Evolutionary conservation across 2,888 invertebrate species (phyloP).

Genomic region (Cerastoderma edule): DNA sequence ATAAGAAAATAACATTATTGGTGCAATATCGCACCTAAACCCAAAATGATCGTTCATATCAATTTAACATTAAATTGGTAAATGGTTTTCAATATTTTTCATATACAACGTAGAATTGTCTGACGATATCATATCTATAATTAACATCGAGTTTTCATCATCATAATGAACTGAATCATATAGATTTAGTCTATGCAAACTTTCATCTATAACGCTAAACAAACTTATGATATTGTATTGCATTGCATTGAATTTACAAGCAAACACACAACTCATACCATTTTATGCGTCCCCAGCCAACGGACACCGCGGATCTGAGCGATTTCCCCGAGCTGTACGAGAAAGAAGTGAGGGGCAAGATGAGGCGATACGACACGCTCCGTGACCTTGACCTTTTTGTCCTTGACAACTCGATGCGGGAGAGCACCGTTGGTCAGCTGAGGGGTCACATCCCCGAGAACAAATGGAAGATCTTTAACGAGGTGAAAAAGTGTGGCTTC

Average conservation of each 20-base stretch:
- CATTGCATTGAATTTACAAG: background rate
- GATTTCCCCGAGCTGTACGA: constrained; percentile 7
- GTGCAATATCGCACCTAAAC: too few species aligned
- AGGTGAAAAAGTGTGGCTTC: constrained; percentile 38
- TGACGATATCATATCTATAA: too few species aligned
- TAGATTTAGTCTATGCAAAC: background rate
- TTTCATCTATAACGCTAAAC: background rate
- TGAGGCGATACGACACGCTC: constrained; percentile 23
- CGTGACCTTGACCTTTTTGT: constrained; percentile 34
- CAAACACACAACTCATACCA: background rate
- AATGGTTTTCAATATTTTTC: too few species aligned
- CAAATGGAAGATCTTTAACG: constrained; percentile 36
- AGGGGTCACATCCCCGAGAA: constrained; percentile 33
- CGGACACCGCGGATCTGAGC: constrained; percentile 7
- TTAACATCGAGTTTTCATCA: background rate
- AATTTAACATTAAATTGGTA: too few species aligned
- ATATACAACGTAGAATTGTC: too few species aligned
- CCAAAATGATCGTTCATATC: too few species aligned
- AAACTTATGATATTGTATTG: background rate
- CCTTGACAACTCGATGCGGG: constrained; percentile 41
- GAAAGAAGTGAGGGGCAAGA: constrained; percentile 13
- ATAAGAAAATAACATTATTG: too few species aligned
- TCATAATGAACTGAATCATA: background rate
- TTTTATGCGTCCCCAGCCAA: too few species aligned
- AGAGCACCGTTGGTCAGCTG: constrained; percentile 41